A percentile compares a stretch with the other conserved stretches of the same genome.
Conservation (phyloP, 2,888 invertebrate genomes). For the Microctonus brassicae region DNA sequence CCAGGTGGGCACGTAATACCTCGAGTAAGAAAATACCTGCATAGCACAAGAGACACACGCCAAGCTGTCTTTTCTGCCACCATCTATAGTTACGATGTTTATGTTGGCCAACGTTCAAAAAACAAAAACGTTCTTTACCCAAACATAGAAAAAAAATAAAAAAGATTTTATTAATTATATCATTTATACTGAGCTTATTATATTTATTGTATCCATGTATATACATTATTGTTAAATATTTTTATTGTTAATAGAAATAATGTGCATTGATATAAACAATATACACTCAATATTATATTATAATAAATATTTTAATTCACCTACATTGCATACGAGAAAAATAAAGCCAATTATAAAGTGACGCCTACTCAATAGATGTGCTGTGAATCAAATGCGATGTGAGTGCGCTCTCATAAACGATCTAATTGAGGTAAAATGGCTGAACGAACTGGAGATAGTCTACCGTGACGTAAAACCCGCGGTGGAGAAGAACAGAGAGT, state of each 20-base stretch:
- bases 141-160: slow-evolving; percentile 16
- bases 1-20: slow-evolving; percentile 41
- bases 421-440: slow-evolving; percentile 57
- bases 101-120: not conserved
- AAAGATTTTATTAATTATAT: not conserved
- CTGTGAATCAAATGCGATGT: slow-evolving; percentile 33
- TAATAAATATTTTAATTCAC: not conserved
- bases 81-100: not conserved
- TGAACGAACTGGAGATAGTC: slow-evolving; percentile 39
- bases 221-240: no score
- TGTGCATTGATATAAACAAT: no score
- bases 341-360: slow-evolving; percentile 23
- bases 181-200: not conserved
- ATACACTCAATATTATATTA: no score
- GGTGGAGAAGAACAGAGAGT: slow-evolving; percentile 20
- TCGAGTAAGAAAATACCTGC: slow-evolving; percentile 28
- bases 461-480: slow-evolving; percentile 15
- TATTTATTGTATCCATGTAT: no score
- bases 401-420: slow-evolving; percentile 53
- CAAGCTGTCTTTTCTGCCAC: slow-evolving; percentile 38
- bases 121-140: slow-evolving; percentile 7
- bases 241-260: no score
- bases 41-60: slow-evolving; percentile 15
- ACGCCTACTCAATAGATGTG: slow-evolving; percentile 19
- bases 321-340: not conserved